Conservation (phyloP, 2,113 vertebrate species). For the Tupaia chinensis region DNA sequence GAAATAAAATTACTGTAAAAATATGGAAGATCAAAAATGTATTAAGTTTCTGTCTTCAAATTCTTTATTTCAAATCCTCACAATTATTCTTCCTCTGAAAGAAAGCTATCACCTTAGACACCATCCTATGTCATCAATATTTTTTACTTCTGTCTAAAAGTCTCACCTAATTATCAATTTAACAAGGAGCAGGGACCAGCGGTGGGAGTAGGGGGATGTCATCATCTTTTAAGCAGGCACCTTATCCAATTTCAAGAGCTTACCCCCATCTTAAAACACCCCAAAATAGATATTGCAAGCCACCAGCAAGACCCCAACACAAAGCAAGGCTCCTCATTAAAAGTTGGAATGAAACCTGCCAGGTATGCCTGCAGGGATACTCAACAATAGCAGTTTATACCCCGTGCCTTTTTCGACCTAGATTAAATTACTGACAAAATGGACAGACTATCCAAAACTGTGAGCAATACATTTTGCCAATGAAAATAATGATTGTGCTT, state of each 20-base stretch:
- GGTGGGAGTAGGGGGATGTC: not conserved
- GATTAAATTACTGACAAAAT: constrained; percentile 80
- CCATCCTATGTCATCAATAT: constrained; percentile 53
- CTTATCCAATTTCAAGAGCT: constrained; percentile 68
- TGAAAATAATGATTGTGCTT: constrained; percentile 72
- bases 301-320: constrained; percentile 71
- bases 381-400: constrained; percentile 64
- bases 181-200: constrained; percentile 63
- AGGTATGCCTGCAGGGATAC: constrained; percentile 65
- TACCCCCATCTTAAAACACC: constrained; percentile 62
- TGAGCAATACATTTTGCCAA: constrained; percentile 60
- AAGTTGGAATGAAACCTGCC: constrained; percentile 67
- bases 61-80: constrained; percentile 64
- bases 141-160: constrained; percentile 59
- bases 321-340: constrained; percentile 82
- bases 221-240: constrained; percentile 66
- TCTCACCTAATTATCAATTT: constrained; percentile 75
- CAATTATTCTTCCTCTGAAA: constrained; percentile 60
- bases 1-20: constrained; percentile 69
- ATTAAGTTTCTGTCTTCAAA: constrained; percentile 58
- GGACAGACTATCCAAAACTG: constrained; percentile 80
- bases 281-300: constrained; percentile 64
- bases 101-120: constrained; percentile 56
- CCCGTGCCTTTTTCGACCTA: constrained; percentile 78
- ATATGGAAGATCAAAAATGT: constrained; percentile 27